A percentile compares a stretch with the other conserved stretches of the same genome.
phyloP scores from a whole-genome alignment of 2,113 vertebrate genomes.

The Pontoporia blainvillei region DNA sequence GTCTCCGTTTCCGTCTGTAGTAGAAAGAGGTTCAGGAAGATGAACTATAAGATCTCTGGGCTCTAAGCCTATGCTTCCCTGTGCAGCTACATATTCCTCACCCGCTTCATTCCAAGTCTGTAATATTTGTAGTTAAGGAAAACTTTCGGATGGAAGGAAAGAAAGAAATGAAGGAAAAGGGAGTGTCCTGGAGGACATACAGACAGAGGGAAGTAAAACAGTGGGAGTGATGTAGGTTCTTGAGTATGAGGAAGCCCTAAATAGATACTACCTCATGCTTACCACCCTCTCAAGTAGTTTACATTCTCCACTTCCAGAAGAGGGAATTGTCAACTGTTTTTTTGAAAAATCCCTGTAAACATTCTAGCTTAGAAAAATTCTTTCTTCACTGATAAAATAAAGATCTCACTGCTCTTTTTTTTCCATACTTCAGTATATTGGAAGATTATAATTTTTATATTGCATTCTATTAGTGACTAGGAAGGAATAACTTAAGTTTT shows the following conservation, averaged over 20 bases:
- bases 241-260: neutral
- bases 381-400: neutral
- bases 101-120: neutral
- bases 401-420: neutral
- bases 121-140: neutral
- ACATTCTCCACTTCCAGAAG: neutral
- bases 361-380: neutral
- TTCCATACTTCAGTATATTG: neutral
- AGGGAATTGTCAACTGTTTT: neutral
- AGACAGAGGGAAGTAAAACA: neutral
- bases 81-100: neutral
- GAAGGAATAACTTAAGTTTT: neutral
- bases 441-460: constrained; percentile 8
- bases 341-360: neutral
- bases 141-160: neutral
- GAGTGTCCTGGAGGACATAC: neutral
- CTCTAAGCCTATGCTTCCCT: neutral
- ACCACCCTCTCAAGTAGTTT: neutral
- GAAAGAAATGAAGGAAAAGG: neutral
- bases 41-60: neutral
- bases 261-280: neutral
- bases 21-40: neutral
- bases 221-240: neutral
- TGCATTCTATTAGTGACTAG: neutral
- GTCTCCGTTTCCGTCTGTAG: neutral